A percentile compares a stretch with the other conserved stretches of the same genome.
phyloP scores from a whole-genome alignment of 2,888 invertebrate species.

The Nomada fabriciana region DNA sequence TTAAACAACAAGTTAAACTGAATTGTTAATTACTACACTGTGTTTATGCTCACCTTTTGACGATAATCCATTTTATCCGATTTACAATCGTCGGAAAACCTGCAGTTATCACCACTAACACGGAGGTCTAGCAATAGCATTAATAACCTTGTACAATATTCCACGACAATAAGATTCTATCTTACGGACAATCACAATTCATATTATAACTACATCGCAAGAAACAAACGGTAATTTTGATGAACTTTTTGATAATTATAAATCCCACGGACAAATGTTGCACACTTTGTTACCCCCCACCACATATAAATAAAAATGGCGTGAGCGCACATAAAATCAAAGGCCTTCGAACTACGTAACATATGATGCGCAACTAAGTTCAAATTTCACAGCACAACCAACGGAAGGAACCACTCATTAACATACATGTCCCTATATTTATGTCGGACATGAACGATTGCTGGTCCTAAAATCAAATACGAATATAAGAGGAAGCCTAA shows the following conservation, averaged over 20 bases:
- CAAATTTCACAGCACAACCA: not conserved
- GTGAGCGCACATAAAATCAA: slow-evolving; percentile 58
- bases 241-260: slow-evolving; percentile 44
- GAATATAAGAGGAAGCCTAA: too few species aligned
- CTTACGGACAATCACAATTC: slow-evolving; percentile 17
- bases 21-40: not conserved
- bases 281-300: slow-evolving; percentile 66
- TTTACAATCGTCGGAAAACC: slow-evolving; percentile 71
- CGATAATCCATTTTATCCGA: slow-evolving; percentile 80
- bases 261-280: slow-evolving; percentile 53
- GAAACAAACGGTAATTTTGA: slow-evolving; percentile 35
- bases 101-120: slow-evolving; percentile 70
- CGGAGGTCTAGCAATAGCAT: slow-evolving; percentile 72
- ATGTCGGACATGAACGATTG: too few species aligned
- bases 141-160: slow-evolving; percentile 64
- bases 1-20: not conserved
- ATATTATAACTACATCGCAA: slow-evolving; percentile 49
- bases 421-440: too few species aligned
- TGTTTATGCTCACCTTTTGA: slow-evolving; percentile 72
- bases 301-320: slow-evolving; percentile 75
- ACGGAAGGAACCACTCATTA: too few species aligned
- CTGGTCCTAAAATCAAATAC: too few species aligned
- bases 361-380: slow-evolving; percentile 20
- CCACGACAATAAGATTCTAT: slow-evolving; percentile 31
- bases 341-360: slow-evolving; percentile 38